Conservation (phyloP, 2,113 vertebrate species). For the Pandion haliaetus region DNA sequence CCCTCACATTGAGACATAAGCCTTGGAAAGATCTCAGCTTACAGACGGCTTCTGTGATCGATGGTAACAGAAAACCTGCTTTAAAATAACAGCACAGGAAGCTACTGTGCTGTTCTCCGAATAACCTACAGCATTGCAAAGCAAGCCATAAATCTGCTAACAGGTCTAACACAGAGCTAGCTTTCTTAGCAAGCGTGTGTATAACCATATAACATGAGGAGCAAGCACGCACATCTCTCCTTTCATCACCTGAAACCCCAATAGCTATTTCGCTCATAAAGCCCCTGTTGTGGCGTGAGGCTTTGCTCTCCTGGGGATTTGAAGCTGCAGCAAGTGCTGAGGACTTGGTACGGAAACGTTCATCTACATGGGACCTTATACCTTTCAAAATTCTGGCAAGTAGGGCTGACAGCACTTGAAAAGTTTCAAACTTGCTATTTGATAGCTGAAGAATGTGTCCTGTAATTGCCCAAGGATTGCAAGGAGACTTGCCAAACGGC, state of each 20-base stretch:
- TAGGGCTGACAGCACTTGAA: background rate
- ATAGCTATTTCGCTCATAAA: background rate
- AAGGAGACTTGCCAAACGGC: background rate
- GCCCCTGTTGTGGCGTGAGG: background rate
- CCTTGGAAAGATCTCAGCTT: slow-evolving; percentile 29
- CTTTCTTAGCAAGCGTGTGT: background rate
- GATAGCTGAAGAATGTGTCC: background rate
- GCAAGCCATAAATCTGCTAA: slow-evolving; percentile 46
- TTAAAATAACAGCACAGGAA: slow-evolving; percentile 26
- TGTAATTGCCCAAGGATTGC: background rate
- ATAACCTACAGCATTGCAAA: background rate
- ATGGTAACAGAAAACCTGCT: slow-evolving; percentile 31
- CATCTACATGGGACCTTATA: background rate
- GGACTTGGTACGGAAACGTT: background rate
- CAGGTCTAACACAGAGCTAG: background rate
- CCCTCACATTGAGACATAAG: background rate
- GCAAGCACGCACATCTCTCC: background rate
- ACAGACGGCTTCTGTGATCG: slow-evolving; percentile 12
- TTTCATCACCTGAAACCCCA: background rate
- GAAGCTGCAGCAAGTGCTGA: background rate
- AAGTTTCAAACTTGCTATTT: background rate
- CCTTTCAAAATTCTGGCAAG: background rate
- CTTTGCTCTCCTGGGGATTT: background rate
- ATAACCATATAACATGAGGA: background rate
- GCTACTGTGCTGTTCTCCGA: slow-evolving; percentile 1